phyloP scores from a whole-genome alignment of 2,797 vertebrate genomes.

The Heliangelus exortis region DNA sequence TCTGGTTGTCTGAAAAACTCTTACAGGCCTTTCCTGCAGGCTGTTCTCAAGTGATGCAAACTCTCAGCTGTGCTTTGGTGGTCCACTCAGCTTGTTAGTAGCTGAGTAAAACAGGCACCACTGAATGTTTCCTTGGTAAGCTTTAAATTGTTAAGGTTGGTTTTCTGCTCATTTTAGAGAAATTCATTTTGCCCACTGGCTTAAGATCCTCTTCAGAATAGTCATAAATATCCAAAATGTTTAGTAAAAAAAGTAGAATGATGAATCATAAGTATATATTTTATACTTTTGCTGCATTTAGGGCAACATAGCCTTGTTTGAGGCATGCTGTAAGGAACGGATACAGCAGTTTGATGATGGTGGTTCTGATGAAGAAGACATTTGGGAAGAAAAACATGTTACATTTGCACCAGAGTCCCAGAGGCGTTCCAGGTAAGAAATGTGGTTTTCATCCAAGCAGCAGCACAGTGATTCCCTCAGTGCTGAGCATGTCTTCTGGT shows the following conservation, averaged over 20 bases:
- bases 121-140: background rate
- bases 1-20: background rate
- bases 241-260: background rate
- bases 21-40: background rate
- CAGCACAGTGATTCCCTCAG: background rate
- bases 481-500: background rate
- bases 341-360: constrained; percentile 98
- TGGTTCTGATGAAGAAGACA: constrained; percentile 97
- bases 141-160: background rate
- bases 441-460: background rate
- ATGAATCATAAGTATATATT: background rate
- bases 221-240: background rate
- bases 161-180: background rate
- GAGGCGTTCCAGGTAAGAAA: constrained; percentile 88
- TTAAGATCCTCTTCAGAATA: background rate
- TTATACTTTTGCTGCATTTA: constrained; percentile 46
- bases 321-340: constrained; percentile 97
- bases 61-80: background rate
- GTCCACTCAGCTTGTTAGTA: background rate
- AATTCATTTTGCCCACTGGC: background rate
- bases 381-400: constrained; percentile 98
- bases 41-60: background rate
- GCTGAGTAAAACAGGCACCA: background rate
- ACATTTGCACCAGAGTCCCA: constrained; percentile 92
- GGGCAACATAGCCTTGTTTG: constrained; percentile 98